These are phyloP conservation scores for Tenthredo mesomela DNA, from an alignment of 2,888 invertebrate genomes.

Conservation along the genomic window DNA sequence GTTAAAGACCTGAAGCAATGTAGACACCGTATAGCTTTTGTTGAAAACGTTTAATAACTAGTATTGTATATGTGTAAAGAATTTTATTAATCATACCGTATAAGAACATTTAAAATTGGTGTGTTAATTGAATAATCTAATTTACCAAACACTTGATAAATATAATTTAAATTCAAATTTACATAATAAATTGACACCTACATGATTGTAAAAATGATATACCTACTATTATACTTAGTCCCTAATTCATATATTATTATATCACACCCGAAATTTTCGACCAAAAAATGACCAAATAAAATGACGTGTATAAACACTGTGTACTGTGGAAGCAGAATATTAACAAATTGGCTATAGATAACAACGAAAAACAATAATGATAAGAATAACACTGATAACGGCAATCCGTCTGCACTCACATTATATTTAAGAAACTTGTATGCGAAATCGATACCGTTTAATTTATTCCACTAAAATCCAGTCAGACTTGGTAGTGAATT, in stretches of 20 bases:
- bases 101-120: neutral
- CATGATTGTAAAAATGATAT: constrained; percentile 21
- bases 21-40: too few species aligned
- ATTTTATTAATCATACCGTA: neutral
- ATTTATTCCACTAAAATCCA: neutral
- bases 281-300: neutral
- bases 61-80: neutral
- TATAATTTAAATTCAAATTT: constrained; percentile 3
- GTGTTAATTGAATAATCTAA: neutral
- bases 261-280: neutral
- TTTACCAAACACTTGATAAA: neutral
- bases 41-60: too few species aligned
- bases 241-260: neutral
- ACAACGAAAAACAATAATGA: neutral
- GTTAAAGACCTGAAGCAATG: too few species aligned
- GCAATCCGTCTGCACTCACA: too few species aligned
- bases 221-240: neutral
- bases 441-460: neutral
- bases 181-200: constrained; percentile 16
- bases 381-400: neutral
- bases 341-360: neutral
- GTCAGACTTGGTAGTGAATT: neutral
- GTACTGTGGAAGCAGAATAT: neutral
- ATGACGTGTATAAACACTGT: neutral
- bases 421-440: constrained; percentile 22